Conservation (phyloP, 2,797 vertebrate species). For the Emys orbicularis region DNA sequence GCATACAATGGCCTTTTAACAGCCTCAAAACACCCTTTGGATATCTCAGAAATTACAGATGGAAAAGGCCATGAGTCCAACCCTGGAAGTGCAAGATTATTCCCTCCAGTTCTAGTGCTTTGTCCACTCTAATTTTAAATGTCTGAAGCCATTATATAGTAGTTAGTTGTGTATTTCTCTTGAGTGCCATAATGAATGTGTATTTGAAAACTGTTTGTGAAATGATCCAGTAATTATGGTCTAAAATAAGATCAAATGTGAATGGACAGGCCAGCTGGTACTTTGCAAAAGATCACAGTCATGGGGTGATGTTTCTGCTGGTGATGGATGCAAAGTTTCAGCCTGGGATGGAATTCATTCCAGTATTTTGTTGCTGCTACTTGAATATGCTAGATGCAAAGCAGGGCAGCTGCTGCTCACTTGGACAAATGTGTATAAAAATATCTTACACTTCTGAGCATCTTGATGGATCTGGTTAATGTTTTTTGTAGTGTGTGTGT, state of each 20-base stretch:
- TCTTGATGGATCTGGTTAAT: constrained; percentile 16
- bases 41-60: not conserved
- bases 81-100: not conserved
- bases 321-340: not conserved
- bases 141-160: not conserved
- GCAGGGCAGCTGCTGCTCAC: not conserved
- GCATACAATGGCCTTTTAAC: not conserved
- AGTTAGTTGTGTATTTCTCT: not conserved
- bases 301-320: not conserved
- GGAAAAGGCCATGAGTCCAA: not conserved
- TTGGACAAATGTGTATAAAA: not conserved
- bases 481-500: not conserved
- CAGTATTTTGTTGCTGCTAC: not conserved
- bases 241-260: not conserved
- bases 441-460: not conserved
- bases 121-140: not conserved
- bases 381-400: not conserved
- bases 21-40: rapidly evolving
- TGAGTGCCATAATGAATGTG: not conserved
- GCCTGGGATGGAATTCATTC: not conserved
- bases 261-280: not conserved
- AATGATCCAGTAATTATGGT: not conserved
- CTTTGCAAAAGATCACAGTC: not conserved
- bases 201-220: not conserved
- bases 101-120: not conserved